Evolutionary conservation across 1,140 invertebrate species (phyloP).

Genomic region (Eriosoma lanigerum): DNA sequence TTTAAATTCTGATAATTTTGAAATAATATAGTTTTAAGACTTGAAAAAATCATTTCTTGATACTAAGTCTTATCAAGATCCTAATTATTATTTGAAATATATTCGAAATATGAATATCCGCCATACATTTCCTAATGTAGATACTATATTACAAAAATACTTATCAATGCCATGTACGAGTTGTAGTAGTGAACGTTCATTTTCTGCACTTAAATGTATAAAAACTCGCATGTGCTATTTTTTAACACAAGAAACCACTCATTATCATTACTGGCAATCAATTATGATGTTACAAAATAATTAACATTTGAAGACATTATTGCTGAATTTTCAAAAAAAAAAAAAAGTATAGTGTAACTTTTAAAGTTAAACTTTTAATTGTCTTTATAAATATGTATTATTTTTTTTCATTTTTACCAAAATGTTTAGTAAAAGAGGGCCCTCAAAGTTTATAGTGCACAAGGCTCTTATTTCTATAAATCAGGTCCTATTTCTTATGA

Average conservation of each 20-base stretch:
- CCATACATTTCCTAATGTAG: not conserved
- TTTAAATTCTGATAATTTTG: constrained; percentile 19
- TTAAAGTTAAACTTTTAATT: not conserved
- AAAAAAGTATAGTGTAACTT: not conserved
- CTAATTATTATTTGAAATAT: too few species aligned
- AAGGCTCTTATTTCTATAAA: too few species aligned
- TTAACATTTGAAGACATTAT: not conserved
- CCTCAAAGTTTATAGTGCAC: too few species aligned
- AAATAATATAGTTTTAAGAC: not conserved
- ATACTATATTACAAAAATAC: constrained; percentile 4
- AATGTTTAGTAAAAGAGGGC: too few species aligned
- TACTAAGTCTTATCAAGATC: too few species aligned
- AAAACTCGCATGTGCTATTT: not conserved
- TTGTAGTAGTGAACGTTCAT: not conserved
- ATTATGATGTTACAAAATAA: not conserved
- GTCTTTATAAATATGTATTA: too few species aligned
- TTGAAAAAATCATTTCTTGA: not conserved
- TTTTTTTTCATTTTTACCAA: too few species aligned
- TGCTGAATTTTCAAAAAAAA: not conserved
- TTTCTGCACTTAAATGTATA: not conserved
- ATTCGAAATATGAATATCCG: too few species aligned
- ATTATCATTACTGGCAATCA: not conserved
- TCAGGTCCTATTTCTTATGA: too few species aligned
- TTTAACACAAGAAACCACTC: not conserved
- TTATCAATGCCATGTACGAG: not conserved